phyloP scores from a whole-genome alignment of 2,113 vertebrate species.

The Pionites leucogaster region DNA sequence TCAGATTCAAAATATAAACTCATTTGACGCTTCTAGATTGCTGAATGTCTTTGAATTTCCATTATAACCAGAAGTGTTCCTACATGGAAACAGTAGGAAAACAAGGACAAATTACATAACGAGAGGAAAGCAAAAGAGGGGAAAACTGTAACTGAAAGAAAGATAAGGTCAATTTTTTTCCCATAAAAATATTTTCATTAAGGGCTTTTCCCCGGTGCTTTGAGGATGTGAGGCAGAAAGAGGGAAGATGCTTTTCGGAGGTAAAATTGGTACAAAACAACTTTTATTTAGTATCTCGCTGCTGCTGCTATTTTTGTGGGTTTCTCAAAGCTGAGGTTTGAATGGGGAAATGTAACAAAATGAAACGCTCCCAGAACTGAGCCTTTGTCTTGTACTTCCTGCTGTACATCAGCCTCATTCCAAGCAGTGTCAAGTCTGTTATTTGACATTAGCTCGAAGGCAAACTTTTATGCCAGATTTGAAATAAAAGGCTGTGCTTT shows the following conservation, averaged over 20 bases:
- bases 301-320: background rate
- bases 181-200: background rate
- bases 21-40: background rate
- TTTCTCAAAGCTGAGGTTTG: background rate
- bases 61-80: background rate
- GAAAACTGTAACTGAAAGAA: background rate
- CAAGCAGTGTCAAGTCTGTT: constrained; percentile 1
- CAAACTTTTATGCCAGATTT: constrained; percentile 8
- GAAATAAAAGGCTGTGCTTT: background rate
- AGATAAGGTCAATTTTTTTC: background rate
- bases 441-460: constrained; percentile 11
- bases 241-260: background rate
- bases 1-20: background rate
- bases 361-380: background rate
- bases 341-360: background rate
- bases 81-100: background rate
- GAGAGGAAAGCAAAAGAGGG: background rate
- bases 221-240: background rate
- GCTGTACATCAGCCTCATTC: background rate
- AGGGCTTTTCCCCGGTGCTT: background rate
- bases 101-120: background rate
- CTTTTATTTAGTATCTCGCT: background rate
- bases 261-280: background rate
- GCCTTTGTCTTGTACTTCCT: background rate
- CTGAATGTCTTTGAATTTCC: background rate